Conservation (phyloP, 2,888 invertebrate species). For the Dicyrtomina minuta region DNA sequence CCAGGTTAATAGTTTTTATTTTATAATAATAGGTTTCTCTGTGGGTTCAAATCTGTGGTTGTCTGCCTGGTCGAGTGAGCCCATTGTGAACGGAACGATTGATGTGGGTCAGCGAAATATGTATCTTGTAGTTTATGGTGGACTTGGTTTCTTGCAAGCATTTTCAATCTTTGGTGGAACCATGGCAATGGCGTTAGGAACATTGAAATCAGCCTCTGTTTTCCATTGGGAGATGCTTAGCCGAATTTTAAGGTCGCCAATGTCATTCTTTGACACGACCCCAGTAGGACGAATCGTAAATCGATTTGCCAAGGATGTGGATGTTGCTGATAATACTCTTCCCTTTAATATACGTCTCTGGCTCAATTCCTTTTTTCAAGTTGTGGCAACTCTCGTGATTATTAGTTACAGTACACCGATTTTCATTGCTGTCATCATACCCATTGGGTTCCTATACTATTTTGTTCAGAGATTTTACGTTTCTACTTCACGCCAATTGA, state of each 20-base stretch:
- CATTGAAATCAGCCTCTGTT: conserved; percentile 64
- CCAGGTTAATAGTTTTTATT: neutral
- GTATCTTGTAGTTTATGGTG: conserved; percentile 86
- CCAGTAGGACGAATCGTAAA: conserved; percentile 63
- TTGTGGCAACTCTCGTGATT: conserved; percentile 69
- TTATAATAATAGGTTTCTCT: conserved; percentile 39
- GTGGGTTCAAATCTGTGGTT: conserved; percentile 55
- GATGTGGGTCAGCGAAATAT: conserved; percentile 68
- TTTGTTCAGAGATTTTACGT: conserved; percentile 60
- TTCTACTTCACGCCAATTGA: conserved; percentile 61
- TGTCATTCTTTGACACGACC: conserved; percentile 77
- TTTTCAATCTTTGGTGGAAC: conserved; percentile 36
- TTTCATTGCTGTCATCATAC: conserved; percentile 76
- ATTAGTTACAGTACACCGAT: conserved; percentile 83
- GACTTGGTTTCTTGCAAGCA: conserved; percentile 80
- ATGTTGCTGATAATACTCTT: conserved; percentile 38
- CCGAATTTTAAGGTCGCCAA: conserved; percentile 68
- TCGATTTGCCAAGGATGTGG: conserved; percentile 46
- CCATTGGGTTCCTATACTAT: conserved; percentile 73
- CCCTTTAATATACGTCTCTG: conserved; percentile 48
- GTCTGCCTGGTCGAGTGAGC: conserved; percentile 53
- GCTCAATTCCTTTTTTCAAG: conserved; percentile 61
- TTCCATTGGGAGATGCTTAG: conserved; percentile 68
- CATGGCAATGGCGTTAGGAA: conserved; percentile 60
- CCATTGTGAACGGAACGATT: conserved; percentile 42